Percentiles rank a stretch among this genome's conserved stretches.
phyloP scores from a whole-genome alignment of 1,140 invertebrate species.

The Drosophila nasuta region DNA sequence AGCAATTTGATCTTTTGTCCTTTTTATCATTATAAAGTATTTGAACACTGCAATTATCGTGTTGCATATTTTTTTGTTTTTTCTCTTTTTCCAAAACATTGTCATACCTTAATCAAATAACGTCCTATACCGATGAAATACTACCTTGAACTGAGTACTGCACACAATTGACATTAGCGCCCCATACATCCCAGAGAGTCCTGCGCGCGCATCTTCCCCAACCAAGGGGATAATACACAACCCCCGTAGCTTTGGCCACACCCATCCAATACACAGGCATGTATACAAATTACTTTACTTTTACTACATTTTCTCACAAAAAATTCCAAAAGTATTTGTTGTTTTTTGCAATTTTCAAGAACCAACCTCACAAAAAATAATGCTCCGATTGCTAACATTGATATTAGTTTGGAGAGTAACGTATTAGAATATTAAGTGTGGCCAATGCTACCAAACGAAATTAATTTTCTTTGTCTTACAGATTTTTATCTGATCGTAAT shows the following conservation, averaged over 20 bases:
- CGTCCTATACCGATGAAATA: conserved; percentile 60
- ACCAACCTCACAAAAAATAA: background rate
- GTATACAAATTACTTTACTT: background rate
- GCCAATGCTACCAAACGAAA: too few relatives aligned
- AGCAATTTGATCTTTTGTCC: background rate
- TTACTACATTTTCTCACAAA: background rate
- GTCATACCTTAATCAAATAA: conserved; percentile 58
- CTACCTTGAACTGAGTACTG: conserved; percentile 56
- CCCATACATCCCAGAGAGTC: conserved; percentile 7
- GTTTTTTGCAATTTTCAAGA: background rate
- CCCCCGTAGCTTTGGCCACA: conserved; percentile 55
- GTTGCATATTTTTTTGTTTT: background rate
- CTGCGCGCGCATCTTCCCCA: conserved; percentile 60
- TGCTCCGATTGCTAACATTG: background rate
- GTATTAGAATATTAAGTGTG: too few relatives aligned
- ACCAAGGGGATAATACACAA: conserved; percentile 17
- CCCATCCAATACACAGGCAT: conserved; percentile 49
- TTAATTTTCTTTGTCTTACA: too few relatives aligned
- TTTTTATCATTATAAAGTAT: background rate
- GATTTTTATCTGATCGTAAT: too few relatives aligned
- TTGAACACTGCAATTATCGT: background rate
- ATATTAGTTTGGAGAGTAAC: background rate
- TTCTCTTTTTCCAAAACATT: conserved; percentile 14
- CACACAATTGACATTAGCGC: conserved; percentile 50
- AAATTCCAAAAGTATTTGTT: background rate